phyloP scores from a whole-genome alignment of 2,888 invertebrate species.

The Sphecodes monilicornis region DNA sequence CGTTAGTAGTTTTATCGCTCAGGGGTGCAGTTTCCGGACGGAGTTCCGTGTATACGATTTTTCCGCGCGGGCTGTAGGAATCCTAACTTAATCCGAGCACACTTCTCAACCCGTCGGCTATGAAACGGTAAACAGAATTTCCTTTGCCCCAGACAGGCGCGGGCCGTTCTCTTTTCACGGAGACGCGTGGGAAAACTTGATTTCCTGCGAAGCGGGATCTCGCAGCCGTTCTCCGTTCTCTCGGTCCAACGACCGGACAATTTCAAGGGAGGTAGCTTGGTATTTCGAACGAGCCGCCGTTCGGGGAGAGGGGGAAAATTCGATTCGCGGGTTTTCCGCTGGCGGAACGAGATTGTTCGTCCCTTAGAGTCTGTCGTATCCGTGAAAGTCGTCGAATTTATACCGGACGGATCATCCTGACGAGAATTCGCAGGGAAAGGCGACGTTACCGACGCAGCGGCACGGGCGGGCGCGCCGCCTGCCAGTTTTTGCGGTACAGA shows the following conservation, averaged over 20 bases:
- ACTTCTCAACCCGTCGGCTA: conserved; percentile 28
- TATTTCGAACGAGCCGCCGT: background rate
- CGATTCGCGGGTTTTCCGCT: background rate
- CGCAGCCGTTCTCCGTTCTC: background rate
- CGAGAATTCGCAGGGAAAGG: conserved; percentile 20
- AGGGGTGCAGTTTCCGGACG: background rate
- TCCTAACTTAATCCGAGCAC: conserved; percentile 28
- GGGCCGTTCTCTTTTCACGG: background rate
- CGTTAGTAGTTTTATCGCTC: background rate
- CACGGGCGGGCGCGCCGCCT: conserved; percentile 22
- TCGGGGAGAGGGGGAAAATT: background rate
- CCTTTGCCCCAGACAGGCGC: background rate
- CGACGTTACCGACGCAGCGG: conserved; percentile 15
- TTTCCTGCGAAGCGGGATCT: background rate
- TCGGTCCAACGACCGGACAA: background rate
- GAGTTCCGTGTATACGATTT: conserved; percentile 11
- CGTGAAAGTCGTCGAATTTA: conserved; percentile 31
- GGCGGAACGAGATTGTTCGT: background rate
- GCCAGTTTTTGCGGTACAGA: conserved; percentile 62
- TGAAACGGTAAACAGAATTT: conserved; percentile 38
- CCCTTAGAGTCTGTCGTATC: background rate
- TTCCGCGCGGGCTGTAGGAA: conserved; percentile 1
- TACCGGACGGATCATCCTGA: background rate
- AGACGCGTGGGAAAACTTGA: conserved; percentile 8
- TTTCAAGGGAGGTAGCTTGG: background rate